A percentile compares a stretch with the other conserved stretches of the same genome.
Conservation (phyloP, 2,113 vertebrate genomes). For the Xenopus tropicalis region UCB_Xtro_10.0 CM004451.2:49478501-49479000, state of each 20-base stretch:
- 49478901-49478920: no score
- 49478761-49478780: conserved; percentile 4
- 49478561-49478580: conserved; percentile 2
- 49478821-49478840: neutral
- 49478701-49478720: conserved; percentile 41
- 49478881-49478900: no score
- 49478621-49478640: conserved; percentile 3
- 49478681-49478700: conserved; percentile 11
- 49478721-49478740: conserved; percentile 15
- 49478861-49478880: no score
- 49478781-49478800: conserved; percentile 26
- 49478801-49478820: conserved; percentile 14
- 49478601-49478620: conserved; percentile 31
- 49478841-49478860: neutral
- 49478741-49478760: conserved; percentile 11
- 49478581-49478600: conserved; percentile 33
- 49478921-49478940: no score
- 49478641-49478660: conserved; percentile 21
- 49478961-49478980: no score
- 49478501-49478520: no score
- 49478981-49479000: no score
- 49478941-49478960: no score
- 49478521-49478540: neutral
- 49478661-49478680: conserved; percentile 29
- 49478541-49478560: conserved; percentile 1